These are phyloP conservation scores for Meriones psammophilus DNA, from an alignment of 2,797 vertebrate species.

Conservation along the genomic window DNA sequence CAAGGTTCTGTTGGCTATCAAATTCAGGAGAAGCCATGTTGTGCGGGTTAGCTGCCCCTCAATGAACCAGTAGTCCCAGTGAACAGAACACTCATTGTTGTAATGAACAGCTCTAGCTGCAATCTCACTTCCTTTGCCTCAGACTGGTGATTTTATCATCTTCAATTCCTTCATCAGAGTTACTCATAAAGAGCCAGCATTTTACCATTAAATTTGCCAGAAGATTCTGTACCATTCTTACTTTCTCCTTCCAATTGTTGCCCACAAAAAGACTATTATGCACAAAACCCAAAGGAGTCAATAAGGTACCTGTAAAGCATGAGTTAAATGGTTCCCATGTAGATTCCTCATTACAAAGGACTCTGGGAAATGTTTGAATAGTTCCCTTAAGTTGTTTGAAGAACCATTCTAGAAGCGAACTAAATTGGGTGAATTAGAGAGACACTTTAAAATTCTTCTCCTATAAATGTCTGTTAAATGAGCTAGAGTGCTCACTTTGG, in stretches of 20 bases:
- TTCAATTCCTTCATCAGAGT: neutral
- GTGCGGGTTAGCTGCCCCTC: neutral
- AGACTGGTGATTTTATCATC: neutral
- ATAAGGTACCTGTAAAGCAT: neutral
- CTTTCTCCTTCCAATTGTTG: slow-evolving; percentile 10
- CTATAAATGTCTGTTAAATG: no score
- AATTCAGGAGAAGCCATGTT: neutral
- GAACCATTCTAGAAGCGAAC: neutral
- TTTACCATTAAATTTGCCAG: neutral
- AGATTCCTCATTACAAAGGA: neutral
- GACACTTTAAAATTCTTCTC: no score
- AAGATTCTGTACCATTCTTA: neutral
- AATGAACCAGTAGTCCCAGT: neutral
- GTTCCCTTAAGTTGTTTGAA: neutral
- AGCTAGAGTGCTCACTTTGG: no score
- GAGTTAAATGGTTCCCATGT: neutral
- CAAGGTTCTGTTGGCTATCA: neutral
- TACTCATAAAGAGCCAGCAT: slow-evolving; percentile 1
- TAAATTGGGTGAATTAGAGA: neutral
- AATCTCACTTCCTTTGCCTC: neutral
- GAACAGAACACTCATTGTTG: neutral
- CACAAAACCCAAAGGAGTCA: neutral
- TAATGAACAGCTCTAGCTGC: neutral
- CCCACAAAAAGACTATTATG: neutral
- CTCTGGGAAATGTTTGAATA: slow-evolving; percentile 9